phyloP scores from a whole-genome alignment of 2,113 vertebrate species.

The Irena cyanogastra region DNA sequence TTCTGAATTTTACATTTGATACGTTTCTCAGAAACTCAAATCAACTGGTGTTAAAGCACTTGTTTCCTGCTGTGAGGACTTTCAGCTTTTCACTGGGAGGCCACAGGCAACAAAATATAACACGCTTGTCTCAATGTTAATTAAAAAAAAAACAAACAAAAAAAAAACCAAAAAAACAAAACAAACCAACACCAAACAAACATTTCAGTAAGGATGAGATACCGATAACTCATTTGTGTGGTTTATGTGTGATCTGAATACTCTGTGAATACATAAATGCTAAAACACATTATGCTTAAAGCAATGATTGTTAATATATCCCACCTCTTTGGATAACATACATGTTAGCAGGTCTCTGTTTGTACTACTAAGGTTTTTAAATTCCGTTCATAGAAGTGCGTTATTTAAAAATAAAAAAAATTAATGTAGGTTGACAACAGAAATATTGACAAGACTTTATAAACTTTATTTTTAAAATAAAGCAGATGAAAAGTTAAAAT shows the following conservation, averaged over 20 bases:
- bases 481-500: background rate
- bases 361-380: rapidly evolving
- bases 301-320: background rate
- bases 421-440: background rate
- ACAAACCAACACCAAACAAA: too few species aligned
- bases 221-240: background rate
- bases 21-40: background rate
- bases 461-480: background rate
- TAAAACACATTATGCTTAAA: background rate
- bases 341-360: background rate
- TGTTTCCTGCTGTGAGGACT: background rate
- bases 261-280: background rate
- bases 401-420: background rate
- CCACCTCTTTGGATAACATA: background rate
- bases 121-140: background rate
- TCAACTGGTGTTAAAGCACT: background rate
- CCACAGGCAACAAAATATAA: background rate
- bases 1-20: background rate
- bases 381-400: background rate
- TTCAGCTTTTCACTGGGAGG: background rate
- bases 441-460: background rate
- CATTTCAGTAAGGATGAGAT: background rate
- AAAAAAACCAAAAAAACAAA: background rate
- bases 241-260: background rate
- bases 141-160: background rate